Percentiles rank a stretch among this genome's conserved stretches.
phyloP scores from a whole-genome alignment of 2,888 invertebrate species.

The Hypercompe scribonia region DNA sequence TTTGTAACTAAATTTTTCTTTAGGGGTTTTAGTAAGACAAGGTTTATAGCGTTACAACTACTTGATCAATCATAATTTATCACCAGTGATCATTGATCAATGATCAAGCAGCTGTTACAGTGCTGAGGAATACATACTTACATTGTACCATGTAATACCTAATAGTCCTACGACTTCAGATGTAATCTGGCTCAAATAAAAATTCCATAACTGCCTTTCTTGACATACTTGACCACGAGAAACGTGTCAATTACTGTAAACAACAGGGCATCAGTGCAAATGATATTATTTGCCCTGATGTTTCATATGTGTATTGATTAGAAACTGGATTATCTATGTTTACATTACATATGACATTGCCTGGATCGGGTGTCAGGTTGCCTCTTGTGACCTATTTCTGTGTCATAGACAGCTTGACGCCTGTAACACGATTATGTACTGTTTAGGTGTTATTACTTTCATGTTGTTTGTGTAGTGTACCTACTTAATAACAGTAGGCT shows the following conservation, averaged over 20 bases:
- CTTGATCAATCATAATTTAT: background rate
- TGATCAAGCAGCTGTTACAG: no score
- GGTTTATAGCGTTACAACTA: background rate
- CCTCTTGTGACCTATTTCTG: constrained; percentile 49
- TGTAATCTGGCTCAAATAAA: background rate
- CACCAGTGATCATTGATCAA: no score
- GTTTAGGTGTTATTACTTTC: background rate
- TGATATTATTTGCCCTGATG: constrained; percentile 7
- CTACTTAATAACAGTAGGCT: background rate
- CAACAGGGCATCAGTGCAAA: constrained; percentile 22
- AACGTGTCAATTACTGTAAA: constrained; percentile 31
- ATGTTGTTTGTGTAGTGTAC: constrained; percentile 2
- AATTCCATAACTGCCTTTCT: background rate
- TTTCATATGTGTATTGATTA: constrained; percentile 39
- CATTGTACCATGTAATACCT: background rate
- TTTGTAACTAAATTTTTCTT: no score
- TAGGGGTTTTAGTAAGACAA: background rate
- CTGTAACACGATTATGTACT: constrained; percentile 28
- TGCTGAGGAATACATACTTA: background rate
- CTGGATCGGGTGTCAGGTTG: constrained; percentile 43
- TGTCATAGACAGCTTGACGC: constrained; percentile 69
- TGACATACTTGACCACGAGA: constrained; percentile 22
- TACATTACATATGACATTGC: constrained; percentile 40
- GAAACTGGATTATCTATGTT: constrained; percentile 48
- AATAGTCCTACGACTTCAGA: background rate